Percentiles rank a stretch among this genome's conserved stretches.
Evolutionary conservation across 1,140 invertebrate species (phyloP).

Genomic region (Calephelis virginiensis): DNA sequence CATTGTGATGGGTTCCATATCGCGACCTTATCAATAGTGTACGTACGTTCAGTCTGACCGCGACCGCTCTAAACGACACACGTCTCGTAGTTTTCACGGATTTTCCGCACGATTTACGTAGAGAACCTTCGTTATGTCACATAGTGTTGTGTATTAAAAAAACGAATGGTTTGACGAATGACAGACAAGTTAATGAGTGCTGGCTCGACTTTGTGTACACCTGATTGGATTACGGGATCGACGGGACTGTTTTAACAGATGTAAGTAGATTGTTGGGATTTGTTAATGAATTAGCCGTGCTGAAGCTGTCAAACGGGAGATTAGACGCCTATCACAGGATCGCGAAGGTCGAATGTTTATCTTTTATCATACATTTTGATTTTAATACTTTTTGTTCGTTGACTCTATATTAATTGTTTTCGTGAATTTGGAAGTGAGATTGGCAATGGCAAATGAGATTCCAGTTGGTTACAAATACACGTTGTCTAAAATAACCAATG

Average conservation of each 20-base stretch:
- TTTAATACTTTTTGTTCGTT: conserved; percentile 3
- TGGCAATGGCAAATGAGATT: no score
- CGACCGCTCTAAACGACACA: conserved; percentile 46
- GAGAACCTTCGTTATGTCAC: not conserved
- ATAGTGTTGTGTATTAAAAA: conserved; percentile 20
- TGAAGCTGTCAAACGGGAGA: conserved; percentile 3
- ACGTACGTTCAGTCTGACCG: conserved; percentile 45
- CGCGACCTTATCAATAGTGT: conserved; percentile 53
- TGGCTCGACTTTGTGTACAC: conserved; percentile 45
- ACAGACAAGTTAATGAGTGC: conserved; percentile 55
- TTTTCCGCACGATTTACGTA: conserved; percentile 38
- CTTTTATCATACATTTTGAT: conserved; percentile 20
- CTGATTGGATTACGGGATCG: conserved; percentile 57
- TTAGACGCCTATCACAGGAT: conserved; percentile 16
- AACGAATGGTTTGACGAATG: conserved; percentile 32
- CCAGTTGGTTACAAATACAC: no score
- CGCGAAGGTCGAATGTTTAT: conserved; percentile 22
- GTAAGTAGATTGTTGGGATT: conserved; percentile 52
- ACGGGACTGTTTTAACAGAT: conserved; percentile 55
- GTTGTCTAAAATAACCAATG: no score
- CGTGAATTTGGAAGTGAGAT: no score
- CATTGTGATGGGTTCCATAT: conserved; percentile 26
- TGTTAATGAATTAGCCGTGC: conserved; percentile 25
- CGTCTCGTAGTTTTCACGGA: conserved; percentile 32
- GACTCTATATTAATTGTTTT: not conserved